Evolutionary conservation across 2,888 invertebrate genomes (phyloP), one percentile per base, ranked within the genome.

Genomic region (Xestia xanthographa): DNA sequence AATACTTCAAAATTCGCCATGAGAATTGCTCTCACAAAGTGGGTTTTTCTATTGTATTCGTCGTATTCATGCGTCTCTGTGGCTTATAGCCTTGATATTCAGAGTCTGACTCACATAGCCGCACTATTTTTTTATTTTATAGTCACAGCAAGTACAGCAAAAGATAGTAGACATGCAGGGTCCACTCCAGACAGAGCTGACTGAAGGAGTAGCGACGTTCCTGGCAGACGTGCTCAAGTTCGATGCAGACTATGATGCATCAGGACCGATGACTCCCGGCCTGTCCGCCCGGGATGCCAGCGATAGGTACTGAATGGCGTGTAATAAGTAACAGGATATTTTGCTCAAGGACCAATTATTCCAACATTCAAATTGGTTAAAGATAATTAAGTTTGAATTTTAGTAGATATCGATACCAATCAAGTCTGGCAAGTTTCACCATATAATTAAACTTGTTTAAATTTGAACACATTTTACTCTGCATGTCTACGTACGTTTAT

Each of bases 211-310:
- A 12, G 92, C 95, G 0, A 95, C 97, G 50, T 98, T 98, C 91
- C 95, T 97, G 58, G 92, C 94, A 22, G 98, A 98, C 77, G 98
- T 98, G 5, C 92, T 97, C 34, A 95, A 97, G 74, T 98, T 98
- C 89, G 98, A 98, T 90, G 91, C 91, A 0, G 98, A 98, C 89
- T 98, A 98, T 90, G 98, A 98, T 22, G 89, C 95, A 29, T 97
- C 97, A 89, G 99, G 99, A 1, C 99, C 99, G 0, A 98, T 99
- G 98, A 97, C 98, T 0, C 97, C 98, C 9, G 98, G 98, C 2
- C 97, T 99, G 48, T 95, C 98, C 1, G 98, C 99, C 0, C 97
- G 98, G 85, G 99, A 99, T 94, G 99, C 99, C n/a, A 98, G 98
- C 88, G 98, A 98, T 93, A 97, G 98, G 96, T 97, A 93, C 38